Evolutionary conservation across 2,888 invertebrate species (phyloP).

Genomic region (Masnerella sp.): DNA sequence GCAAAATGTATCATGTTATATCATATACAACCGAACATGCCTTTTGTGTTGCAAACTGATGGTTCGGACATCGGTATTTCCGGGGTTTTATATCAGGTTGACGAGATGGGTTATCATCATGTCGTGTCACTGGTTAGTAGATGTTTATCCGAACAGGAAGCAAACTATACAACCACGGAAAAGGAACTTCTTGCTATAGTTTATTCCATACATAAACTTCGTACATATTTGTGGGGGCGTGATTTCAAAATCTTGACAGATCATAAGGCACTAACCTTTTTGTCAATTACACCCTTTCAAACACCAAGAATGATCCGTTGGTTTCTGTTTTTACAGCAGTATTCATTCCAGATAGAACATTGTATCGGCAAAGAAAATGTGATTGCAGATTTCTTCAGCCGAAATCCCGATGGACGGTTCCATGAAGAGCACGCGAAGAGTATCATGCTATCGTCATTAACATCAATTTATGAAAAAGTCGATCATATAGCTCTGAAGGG

Average conservation of each 20-base stretch:
- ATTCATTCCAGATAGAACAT: background rate
- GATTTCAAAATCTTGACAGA: conserved; percentile 10
- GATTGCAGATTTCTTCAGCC: conserved; percentile 1
- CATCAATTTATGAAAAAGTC: background rate
- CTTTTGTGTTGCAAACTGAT: conserved; percentile 60
- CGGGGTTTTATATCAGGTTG: conserved; percentile 55
- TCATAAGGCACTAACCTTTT: conserved; percentile 5
- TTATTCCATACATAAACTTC: background rate
- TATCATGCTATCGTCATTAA: background rate
- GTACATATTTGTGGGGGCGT: background rate
- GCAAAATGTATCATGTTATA: conserved; percentile 34
- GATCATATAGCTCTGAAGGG: background rate
- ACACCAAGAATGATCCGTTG: background rate
- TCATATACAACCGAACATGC: conserved; percentile 29
- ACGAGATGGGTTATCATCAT: conserved; percentile 19
- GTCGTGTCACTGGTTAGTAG: conserved; percentile 13
- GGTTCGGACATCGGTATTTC: conserved; percentile 54
- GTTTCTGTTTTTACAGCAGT: conserved; percentile 5
- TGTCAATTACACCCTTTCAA: conserved; percentile 1
- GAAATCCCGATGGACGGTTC: background rate
- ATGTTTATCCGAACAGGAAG: background rate
- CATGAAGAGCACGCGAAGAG: background rate
- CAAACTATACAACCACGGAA: background rate
- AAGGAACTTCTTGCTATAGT: background rate
- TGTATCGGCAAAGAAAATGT: background rate